These are phyloP conservation scores for Mystacornis crossleyi DNA, from an alignment of 2,113 vertebrate species.

Conservation along the genomic window DNA sequence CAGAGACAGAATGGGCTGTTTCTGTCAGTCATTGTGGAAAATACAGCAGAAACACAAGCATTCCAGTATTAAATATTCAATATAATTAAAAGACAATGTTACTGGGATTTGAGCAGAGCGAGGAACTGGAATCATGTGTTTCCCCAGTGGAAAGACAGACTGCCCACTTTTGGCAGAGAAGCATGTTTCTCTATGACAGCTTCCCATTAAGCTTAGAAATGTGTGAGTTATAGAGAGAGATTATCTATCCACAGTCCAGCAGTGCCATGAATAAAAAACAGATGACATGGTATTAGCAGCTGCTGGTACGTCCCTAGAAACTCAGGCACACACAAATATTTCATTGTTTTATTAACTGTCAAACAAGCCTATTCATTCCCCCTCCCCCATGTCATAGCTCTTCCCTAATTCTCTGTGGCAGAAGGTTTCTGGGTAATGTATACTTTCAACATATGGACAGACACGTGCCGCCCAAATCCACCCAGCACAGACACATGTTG, in stretches of 20 bases:
- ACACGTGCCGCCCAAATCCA: accelerated
- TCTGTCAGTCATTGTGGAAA: neutral
- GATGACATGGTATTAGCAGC: conserved; percentile 64
- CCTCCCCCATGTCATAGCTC: neutral
- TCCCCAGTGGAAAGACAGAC: conserved; percentile 21
- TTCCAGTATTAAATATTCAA: conserved; percentile 11
- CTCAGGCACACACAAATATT: neutral
- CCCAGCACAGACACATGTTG: neutral
- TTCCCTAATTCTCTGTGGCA: conserved; percentile 1
- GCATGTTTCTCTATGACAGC: conserved; percentile 33
- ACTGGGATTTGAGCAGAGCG: neutral
- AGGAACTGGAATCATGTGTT: neutral
- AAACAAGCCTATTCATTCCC: neutral
- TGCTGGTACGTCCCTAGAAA: conserved; percentile 23
- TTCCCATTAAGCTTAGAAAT: conserved; percentile 49
- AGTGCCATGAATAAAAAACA: conserved; percentile 63
- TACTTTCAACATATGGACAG: neutral
- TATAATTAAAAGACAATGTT: conserved; percentile 27
- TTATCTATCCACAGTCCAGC: conserved; percentile 60
- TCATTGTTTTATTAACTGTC: conserved; percentile 61
- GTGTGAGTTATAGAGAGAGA: conserved; percentile 58
- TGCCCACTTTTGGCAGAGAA: conserved; percentile 42
- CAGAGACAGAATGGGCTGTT: neutral
- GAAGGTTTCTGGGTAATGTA: conserved; percentile 28
- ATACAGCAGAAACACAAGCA: neutral